Evolutionary conservation across 1,140 invertebrate species (phyloP), one percentile per base, ranked within the genome.

Genomic region (Drosophila obscura): DNA sequence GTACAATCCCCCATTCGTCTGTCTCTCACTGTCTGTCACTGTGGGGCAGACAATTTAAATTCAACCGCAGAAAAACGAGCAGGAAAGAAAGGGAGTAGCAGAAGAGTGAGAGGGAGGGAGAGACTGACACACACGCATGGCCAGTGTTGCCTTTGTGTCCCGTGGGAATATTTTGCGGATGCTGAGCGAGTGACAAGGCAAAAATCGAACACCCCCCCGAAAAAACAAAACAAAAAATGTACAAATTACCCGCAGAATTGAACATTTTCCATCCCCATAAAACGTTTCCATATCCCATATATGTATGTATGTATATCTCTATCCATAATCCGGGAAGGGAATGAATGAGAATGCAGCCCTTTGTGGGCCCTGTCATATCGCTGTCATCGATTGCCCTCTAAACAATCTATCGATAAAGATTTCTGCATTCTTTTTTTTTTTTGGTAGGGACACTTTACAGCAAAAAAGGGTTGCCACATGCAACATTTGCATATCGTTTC

Each of bases 201-300:
- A 28, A 51, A 73, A 49, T 63, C 28, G 44, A 73, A 48, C n/a
- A 19, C 58, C 22, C 26, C 59, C 9, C 26, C 6, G 26, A 28
- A 4, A 8, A 49, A 11, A 2, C 35, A 13, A 13, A 39, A 4
- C n/a, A 69, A 75, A 78, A 76, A 72, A 76, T 35, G 4, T 79
- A 73, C 79, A 87, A 88, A 87, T 88, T 88, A 88, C 83, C 83
- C 83, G 83, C 83, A 88, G 88, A 77, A 87, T 87, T 88, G 67
- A 87, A 88, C 88, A 88, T 87, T 87, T 88, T 88, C 79, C 82
- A 73, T 55, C 59, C 60, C 65, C 56, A 22, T 65, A 62, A 46
- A 68, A 62, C 73, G 48, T 51, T 48, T 66, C 61, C 60, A 55
- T 56, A 48, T 75, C 74, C 19, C 73, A 65, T 60, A 64, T 77